Base-by-base conservation (phyloP, 2,113 vertebrate genomes). In the Pygoscelis adeliae region DNA sequence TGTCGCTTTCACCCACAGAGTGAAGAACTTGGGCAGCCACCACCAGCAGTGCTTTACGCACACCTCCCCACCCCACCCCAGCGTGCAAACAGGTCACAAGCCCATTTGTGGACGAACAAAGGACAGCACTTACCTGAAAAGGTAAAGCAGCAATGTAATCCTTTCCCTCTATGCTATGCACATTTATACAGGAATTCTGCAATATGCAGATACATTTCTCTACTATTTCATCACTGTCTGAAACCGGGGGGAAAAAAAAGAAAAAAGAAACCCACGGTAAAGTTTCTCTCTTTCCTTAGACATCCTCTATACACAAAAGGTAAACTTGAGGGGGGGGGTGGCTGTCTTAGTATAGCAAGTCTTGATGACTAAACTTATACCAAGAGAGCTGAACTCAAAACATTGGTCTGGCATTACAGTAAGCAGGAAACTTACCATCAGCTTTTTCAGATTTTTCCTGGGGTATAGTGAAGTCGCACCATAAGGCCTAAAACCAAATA, bases 111-210 rank as follows among this genome's bases (percentile, higher is more conserved):
- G 53, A 21, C 6, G 27, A 53, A n/a, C 46, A 17, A 42, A 30
- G 14, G 18, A 34, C 14, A 87, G 36, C 42, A 53, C 96, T 98
- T 94, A 99, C 99, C 98, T 99, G 99, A 89, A 99, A 99, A 61
- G 99, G 99, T 53, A 99, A 98, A 30, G 99, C 99, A 87, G 99
- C 99, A 58, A 99, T 99, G 95, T 99, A 99, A 97, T 99, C 99
- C 93, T 99, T 99, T 40, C 99, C 99, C 19, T 99, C 99, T 90
- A 99, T 94, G 76, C 98, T 99, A 98, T 99, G 99, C 87, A 99
- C 98, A 21, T 99, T 99, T 85, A 99, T 97, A 93, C 99, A 99
- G 14, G 99, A 99, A 92, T 98, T 99, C 95, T 99, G 99, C 87
- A 99, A 97, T 55, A 99, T 99, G 96, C 99, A 99, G 87, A 99